Percentiles rank a stretch among this genome's conserved stretches.
These are phyloP conservation scores for Phaenicophaeus curvirostris DNA, from an alignment of 2,797 vertebrate genomes.

Conservation along the genomic window DNA sequence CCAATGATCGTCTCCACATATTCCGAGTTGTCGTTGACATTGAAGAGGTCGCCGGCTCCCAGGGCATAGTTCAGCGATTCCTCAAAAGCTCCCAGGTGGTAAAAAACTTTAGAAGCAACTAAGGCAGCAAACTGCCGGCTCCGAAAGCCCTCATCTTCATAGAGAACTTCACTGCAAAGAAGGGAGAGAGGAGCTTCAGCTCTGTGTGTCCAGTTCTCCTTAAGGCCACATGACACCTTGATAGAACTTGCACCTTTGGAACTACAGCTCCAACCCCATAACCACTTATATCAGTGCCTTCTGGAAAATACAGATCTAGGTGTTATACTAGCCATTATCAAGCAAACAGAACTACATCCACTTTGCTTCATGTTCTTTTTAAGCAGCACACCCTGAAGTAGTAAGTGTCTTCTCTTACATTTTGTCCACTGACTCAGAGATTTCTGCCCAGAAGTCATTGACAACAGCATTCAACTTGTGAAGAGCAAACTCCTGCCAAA, in stretches of 20 bases:
- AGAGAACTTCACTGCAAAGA: slow-evolving; percentile 89
- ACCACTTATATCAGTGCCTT: background rate
- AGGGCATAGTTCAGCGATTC: slow-evolving; percentile 97
- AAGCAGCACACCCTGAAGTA: background rate
- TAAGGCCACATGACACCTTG: background rate
- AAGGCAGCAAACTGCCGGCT: slow-evolving; percentile 95
- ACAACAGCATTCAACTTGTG: slow-evolving; percentile 96
- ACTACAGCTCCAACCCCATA: background rate
- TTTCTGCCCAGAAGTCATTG: slow-evolving; percentile 99
- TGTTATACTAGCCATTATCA: background rate
- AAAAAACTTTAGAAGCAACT: slow-evolving; percentile 99
- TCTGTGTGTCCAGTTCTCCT: background rate
- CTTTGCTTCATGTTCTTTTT: background rate
- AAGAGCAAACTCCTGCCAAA: slow-evolving; percentile 93
- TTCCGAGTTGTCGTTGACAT: slow-evolving; percentile 96
- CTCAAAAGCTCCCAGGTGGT: slow-evolving; percentile 97
- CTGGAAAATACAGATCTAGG: background rate
- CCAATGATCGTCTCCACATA: slow-evolving; percentile 99
- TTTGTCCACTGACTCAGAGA: slow-evolving; percentile 99
- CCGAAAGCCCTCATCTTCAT: slow-evolving; percentile 96
- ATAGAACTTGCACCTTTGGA: background rate
- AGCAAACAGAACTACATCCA: background rate
- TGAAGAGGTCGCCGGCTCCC: slow-evolving; percentile 98
- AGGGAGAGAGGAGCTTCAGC: background rate
- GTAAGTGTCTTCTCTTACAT: slow-evolving; percentile 85